A percentile compares a stretch with the other conserved stretches of the same genome.
These are phyloP conservation scores for Coptotermes formosanus DNA, from an alignment of 1,140 invertebrate species.

Conservation along the genomic window DNA sequence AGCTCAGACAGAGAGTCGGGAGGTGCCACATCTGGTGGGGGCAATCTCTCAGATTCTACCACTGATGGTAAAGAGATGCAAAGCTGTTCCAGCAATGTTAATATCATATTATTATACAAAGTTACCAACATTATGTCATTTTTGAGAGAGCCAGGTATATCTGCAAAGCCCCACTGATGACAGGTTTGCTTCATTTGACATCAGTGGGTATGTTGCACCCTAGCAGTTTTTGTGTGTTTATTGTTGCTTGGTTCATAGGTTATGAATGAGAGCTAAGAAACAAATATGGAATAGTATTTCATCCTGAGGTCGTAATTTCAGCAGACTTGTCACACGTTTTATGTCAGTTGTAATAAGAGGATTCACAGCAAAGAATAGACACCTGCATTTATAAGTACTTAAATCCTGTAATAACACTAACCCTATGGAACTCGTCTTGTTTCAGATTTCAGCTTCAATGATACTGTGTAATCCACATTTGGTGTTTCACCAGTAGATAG, in stretches of 20 bases:
- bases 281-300: not conserved
- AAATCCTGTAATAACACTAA: not conserved
- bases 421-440: not conserved
- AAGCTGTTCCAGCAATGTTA: not conserved
- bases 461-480: too few relatives aligned
- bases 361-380: not conserved
- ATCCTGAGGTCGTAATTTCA: not conserved
- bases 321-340: not conserved
- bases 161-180: too few relatives aligned
- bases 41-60: constrained; percentile 74
- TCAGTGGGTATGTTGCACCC: too few relatives aligned
- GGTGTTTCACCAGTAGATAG: too few relatives aligned
- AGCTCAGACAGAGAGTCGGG: constrained; percentile 77
- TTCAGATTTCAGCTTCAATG: not conserved
- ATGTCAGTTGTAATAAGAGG: not conserved
- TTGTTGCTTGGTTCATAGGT: too few relatives aligned
- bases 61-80: constrained; percentile 58
- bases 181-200: too few relatives aligned
- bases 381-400: not conserved
- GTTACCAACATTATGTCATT: too few relatives aligned
- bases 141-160: too few relatives aligned
- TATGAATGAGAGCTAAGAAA: too few relatives aligned
- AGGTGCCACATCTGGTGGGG: constrained; percentile 64
- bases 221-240: too few relatives aligned
- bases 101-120: too few relatives aligned